Percentiles rank a stretch among this genome's conserved stretches.
Conservation (phyloP, 2,113 vertebrate genomes). For the Rhabdornis inornatus region DNA sequence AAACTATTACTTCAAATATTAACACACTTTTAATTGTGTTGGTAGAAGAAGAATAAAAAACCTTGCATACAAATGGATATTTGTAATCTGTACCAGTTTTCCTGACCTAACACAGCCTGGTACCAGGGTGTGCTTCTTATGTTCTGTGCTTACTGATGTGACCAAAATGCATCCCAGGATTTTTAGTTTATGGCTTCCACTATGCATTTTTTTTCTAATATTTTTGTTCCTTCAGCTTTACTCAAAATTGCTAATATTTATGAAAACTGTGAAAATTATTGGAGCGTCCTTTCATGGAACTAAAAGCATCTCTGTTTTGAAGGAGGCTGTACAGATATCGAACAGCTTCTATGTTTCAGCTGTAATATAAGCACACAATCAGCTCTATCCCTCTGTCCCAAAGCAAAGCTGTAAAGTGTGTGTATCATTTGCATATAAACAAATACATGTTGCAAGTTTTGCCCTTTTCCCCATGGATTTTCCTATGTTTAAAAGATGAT, state of each 20-base stretch:
- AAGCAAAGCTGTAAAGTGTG: not conserved
- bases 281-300: not conserved
- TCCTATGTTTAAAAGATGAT: not conserved
- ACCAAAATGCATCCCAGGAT: not conserved
- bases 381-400: not conserved
- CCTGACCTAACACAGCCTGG: not conserved
- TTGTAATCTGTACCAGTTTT: not conserved
- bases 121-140: not conserved
- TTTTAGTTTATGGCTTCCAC: not conserved
- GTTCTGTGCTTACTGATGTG: not conserved
- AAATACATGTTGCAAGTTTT: not conserved
- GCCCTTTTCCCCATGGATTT: not conserved
- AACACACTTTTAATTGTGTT: not conserved
- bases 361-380: not conserved
- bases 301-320: not conserved
- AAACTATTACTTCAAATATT: not conserved
- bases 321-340: not conserved
- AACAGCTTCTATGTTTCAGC: not conserved
- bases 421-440: not conserved
- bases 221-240: not conserved
- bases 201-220: not conserved
- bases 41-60: not conserved
- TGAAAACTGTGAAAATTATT: not conserved
- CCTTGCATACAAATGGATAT: not conserved
- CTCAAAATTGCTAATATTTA: not conserved